phyloP scores from a whole-genome alignment of 1,140 invertebrate species.

The Dinoponera quadriceps region DNA sequence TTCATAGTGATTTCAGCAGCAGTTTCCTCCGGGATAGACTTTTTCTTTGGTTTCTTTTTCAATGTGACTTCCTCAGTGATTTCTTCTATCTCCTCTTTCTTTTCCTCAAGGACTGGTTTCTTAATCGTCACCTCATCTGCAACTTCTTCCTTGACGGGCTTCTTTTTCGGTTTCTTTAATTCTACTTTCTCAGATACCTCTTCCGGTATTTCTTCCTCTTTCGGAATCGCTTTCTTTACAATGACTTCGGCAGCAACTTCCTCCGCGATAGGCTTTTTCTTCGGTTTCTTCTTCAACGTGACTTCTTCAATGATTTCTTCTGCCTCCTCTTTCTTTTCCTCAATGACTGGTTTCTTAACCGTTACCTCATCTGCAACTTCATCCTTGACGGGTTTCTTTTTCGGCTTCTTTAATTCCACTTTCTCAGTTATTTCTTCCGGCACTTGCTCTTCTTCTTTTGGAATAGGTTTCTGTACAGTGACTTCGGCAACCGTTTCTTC shows the following conservation, averaged over 20 bases:
- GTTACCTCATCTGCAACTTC: conserved; percentile 76
- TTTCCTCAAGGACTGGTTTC: conserved; percentile 76
- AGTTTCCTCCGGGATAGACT: conserved; percentile 66
- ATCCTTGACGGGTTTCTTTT: conserved; percentile 71
- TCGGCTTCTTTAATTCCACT: conserved; percentile 74
- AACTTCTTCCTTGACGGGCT: conserved; percentile 77
- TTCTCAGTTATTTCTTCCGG: conserved; percentile 69
- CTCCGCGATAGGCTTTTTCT: conserved; percentile 60
- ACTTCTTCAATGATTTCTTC: conserved; percentile 75
- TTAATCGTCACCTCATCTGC: conserved; percentile 84
- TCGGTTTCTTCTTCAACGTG: conserved; percentile 49
- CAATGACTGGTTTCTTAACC: conserved; percentile 71
- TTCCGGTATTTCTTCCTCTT: conserved; percentile 68
- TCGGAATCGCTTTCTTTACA: conserved; percentile 40
- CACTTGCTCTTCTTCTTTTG: conserved; percentile 63
- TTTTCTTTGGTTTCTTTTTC: conserved; percentile 57
- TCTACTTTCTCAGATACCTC: conserved; percentile 71
- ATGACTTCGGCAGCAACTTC: conserved; percentile 63
- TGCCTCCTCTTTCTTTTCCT: conserved; percentile 57
- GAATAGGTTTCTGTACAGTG: conserved; percentile 76
- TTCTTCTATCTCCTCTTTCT: conserved; percentile 80
- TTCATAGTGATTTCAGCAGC: conserved; percentile 67
- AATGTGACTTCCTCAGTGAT: conserved; percentile 70
- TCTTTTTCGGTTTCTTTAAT: conserved; percentile 74
- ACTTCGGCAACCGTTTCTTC: conserved; percentile 78